Conservation (phyloP, 2,113 vertebrate genomes). For the Oreochromis spilurus region DNA sequence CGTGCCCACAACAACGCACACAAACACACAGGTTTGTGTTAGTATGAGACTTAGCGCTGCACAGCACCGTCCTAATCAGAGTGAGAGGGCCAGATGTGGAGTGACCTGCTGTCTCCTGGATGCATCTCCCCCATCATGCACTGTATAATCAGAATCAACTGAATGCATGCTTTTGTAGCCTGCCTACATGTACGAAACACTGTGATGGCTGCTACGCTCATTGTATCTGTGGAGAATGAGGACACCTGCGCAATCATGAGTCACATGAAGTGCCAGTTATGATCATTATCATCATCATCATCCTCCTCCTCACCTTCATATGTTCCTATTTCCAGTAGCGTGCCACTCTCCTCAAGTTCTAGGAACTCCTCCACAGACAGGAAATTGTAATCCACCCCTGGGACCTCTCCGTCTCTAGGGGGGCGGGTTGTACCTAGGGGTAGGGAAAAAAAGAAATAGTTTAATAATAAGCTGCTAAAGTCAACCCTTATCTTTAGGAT, state of each 20-base stretch:
- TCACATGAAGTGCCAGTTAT: neutral
- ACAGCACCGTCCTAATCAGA: slow-evolving; percentile 51
- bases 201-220: slow-evolving; percentile 1
- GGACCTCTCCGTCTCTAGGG: slow-evolving; percentile 90
- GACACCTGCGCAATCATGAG: slow-evolving; percentile 24
- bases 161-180: slow-evolving; percentile 11
- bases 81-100: slow-evolving; percentile 59
- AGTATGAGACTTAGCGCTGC: slow-evolving; percentile 28
- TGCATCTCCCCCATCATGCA: slow-evolving; percentile 29
- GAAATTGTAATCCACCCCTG: slow-evolving; percentile 95
- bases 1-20: neutral
- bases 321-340: slow-evolving; percentile 93
- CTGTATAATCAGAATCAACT: slow-evolving; percentile 45
- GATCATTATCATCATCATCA: slow-evolving; percentile 14
- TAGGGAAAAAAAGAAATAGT: neutral
- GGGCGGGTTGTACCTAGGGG: slow-evolving; percentile 88
- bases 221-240: slow-evolving; percentile 24
- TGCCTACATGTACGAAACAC: slow-evolving; percentile 15
- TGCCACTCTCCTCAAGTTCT: slow-evolving; percentile 87
- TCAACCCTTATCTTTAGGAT: neutral
- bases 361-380: slow-evolving; percentile 91
- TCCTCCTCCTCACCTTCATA: slow-evolving; percentile 85
- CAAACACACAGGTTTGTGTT: slow-evolving; percentile 43
- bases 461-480: neutral
- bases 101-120: slow-evolving; percentile 55